A percentile compares a stretch with the other conserved stretches of the same genome.
Conservation (phyloP, 1,140 invertebrate genomes). For the Procambarus virginalis region DNA sequence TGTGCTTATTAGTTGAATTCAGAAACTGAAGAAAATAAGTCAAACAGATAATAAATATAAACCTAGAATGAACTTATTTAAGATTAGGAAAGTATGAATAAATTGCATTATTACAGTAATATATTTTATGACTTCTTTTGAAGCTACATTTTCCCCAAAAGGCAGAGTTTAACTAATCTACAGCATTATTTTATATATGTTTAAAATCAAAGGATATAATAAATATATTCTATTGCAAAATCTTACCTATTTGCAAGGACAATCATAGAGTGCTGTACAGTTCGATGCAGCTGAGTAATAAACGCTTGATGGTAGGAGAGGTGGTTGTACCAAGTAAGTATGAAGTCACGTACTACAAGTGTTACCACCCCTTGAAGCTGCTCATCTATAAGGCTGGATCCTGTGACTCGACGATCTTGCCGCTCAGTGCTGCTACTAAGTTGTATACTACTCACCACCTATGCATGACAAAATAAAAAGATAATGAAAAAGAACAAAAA, state of each 20-base stretch:
- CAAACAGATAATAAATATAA: too few species aligned
- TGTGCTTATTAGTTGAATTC: not conserved
- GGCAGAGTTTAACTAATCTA: too few species aligned
- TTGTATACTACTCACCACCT: conserved; percentile 58
- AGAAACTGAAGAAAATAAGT: not conserved
- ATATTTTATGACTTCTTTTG: not conserved
- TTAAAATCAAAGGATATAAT: too few species aligned
- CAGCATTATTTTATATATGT: too few species aligned
- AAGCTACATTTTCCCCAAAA: too few species aligned
- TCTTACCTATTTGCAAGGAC: conserved; percentile 62
- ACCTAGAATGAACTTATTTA: not conserved
- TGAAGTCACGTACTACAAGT: conserved; percentile 61
- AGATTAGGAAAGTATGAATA: not conserved
- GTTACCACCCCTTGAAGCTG: conserved; percentile 62
- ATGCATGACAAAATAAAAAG: not conserved
- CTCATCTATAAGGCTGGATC: conserved; percentile 64
- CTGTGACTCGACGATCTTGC: conserved; percentile 61
- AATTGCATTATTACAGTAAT: not conserved
- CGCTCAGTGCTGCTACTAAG: conserved; percentile 44
- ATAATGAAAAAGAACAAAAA: not conserved
- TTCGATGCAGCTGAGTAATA: conserved; percentile 55
- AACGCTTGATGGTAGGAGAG: conserved; percentile 58
- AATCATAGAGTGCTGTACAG: conserved; percentile 62
- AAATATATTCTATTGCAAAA: not conserved
- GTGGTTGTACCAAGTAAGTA: conserved; percentile 55